These are phyloP conservation scores for human (Homo sapiens) DNA, from an alignment of 2,113 vertebrate genomes.

Conservation along the genomic window GRCh38 chr6:53015501-53016000, in stretches of 20 bases:
- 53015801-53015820: neutral
- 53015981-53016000: neutral
- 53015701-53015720: neutral
- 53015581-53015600: neutral
- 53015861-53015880: neutral
- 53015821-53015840: neutral
- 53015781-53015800: neutral
- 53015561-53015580: neutral
- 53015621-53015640: neutral
- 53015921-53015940: slow-evolving; percentile 17
- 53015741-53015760: neutral
- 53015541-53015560: neutral
- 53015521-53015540: slow-evolving; percentile 1
- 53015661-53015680: neutral
- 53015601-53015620: neutral
- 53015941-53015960: neutral
- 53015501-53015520: neutral
- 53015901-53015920: neutral
- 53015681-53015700: neutral
- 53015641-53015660: neutral
- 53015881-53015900: neutral
- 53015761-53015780: neutral
- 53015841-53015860: neutral
- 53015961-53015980: neutral
- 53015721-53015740: neutral